phyloP scores from a whole-genome alignment of 2,888 invertebrate species.

The Mechanitis mazaeus region DNA sequence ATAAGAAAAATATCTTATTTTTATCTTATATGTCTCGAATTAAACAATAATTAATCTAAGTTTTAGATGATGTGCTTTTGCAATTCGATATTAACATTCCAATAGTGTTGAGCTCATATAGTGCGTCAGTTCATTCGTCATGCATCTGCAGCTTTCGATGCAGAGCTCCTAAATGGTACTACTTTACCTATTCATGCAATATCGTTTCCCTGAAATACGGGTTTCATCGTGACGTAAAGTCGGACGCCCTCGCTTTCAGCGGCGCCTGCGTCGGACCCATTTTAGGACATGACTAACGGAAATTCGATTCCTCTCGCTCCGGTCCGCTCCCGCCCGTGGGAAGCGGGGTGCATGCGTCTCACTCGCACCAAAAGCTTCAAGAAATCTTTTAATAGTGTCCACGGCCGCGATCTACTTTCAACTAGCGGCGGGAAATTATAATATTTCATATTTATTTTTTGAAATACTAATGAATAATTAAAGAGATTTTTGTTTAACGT shows the following conservation, averaged over 20 bases:
- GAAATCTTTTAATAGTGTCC: conserved; percentile 79
- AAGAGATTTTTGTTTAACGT: no score
- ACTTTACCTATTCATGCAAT: conserved; percentile 48
- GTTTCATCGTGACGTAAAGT: conserved; percentile 72
- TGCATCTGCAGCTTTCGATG: conserved; percentile 44
- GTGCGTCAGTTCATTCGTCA: conserved; percentile 66
- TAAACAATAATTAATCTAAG: no score
- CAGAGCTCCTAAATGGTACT: conserved; percentile 41
- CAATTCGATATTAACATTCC: conserved; percentile 69
- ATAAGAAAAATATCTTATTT: no score
- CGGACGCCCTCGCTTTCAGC: conserved; percentile 75
- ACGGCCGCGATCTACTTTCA: conserved; percentile 77
- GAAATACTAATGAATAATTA: conserved; percentile 20
- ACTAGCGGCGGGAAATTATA: conserved; percentile 72
- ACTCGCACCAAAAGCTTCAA: conserved; percentile 73
- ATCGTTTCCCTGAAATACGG: conserved; percentile 73
- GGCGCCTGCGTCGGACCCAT: conserved; percentile 80
- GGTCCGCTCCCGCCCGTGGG: conserved; percentile 70
- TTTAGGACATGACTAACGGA: conserved; percentile 84
- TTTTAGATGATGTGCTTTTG: conserved; percentile 39
- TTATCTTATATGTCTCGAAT: no score
- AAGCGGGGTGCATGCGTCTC: conserved; percentile 58
- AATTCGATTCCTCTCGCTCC: conserved; percentile 78
- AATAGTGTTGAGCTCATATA: conserved; percentile 49
- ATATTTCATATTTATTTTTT: conserved; percentile 47